These are phyloP conservation scores for Naja naja DNA, from an alignment of 2,113 vertebrate species.

Conservation along the genomic window DNA sequence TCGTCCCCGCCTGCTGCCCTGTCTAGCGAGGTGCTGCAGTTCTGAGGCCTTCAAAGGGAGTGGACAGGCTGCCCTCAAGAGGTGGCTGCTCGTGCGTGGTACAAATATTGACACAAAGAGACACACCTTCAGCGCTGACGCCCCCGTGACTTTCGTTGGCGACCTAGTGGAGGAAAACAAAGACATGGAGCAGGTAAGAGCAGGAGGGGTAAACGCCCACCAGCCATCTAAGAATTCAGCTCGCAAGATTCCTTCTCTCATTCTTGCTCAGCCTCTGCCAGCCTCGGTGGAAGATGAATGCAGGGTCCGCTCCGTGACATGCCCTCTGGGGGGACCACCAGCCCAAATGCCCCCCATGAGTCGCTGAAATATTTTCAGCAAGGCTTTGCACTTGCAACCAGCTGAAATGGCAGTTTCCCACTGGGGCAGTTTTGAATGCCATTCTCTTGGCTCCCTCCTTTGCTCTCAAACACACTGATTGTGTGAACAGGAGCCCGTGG, in stretches of 20 bases:
- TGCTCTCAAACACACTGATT: not conserved
- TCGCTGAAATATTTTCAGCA: not conserved
- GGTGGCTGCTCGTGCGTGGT: not conserved
- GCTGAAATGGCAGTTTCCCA: not conserved
- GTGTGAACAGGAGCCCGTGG: not conserved
- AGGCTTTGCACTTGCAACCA: not conserved
- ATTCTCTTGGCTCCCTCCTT: not conserved
- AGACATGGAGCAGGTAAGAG: not conserved
- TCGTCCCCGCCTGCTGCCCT: not conserved
- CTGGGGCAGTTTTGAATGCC: not conserved
- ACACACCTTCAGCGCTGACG: conserved; percentile 80
- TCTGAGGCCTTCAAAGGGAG: not conserved
- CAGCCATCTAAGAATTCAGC: not conserved
- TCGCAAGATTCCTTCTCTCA: not conserved
- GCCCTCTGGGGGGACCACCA: not conserved
- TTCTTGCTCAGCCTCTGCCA: not conserved
- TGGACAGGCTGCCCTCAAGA: not conserved
- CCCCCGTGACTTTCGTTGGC: conserved; percentile 75
- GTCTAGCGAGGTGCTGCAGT: not conserved
- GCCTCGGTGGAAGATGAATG: not conserved
- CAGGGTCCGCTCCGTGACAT: not conserved
- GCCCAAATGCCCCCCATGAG: not conserved
- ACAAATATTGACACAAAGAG: conserved; percentile 28
- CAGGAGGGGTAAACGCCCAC: not conserved
- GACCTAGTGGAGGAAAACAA: conserved; percentile 74